Conservation (phyloP, 2,888 invertebrate species). For the Daptonema setosum region DNA sequence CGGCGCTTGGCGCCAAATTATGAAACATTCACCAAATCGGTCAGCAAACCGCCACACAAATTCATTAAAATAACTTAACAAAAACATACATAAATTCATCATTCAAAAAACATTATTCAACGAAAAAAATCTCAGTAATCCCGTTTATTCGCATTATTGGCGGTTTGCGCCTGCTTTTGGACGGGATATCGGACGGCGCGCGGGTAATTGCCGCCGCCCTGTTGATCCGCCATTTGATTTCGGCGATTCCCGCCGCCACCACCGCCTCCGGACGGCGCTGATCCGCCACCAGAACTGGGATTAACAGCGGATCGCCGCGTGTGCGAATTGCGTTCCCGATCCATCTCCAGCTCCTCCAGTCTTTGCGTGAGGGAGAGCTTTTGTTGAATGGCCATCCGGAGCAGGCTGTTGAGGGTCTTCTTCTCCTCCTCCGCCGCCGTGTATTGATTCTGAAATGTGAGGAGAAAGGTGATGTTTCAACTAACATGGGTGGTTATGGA, state of each 20-base stretch:
- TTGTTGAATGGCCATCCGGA: constrained; percentile 89
- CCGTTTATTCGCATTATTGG: not conserved
- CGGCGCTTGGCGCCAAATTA: no score
- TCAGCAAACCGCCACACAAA: no score
- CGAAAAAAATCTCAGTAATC: not conserved
- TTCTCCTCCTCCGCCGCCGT: constrained; percentile 88
- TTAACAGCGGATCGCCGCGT: no score
- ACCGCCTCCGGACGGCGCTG: not conserved
- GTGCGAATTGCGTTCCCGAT: no score
- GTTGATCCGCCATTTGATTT: not conserved
- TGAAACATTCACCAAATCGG: no score
- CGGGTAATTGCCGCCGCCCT: no score
- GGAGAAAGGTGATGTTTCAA: no score
- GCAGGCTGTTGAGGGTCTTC: constrained; percentile 85
- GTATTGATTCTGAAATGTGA: constrained; percentile 69
- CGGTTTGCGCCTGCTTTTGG: not conserved
- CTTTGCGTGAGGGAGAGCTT: constrained; percentile 83
- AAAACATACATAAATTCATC: no score
- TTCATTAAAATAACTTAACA: no score
- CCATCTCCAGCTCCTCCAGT: constrained; percentile 81
- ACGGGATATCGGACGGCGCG: not conserved
- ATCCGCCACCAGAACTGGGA: no score
- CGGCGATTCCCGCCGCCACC: not conserved
- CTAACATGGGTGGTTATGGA: no score
- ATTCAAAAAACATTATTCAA: no score